Conservation (phyloP, 1,140 invertebrate species). For the Drosophila nigromelanica region DNA sequence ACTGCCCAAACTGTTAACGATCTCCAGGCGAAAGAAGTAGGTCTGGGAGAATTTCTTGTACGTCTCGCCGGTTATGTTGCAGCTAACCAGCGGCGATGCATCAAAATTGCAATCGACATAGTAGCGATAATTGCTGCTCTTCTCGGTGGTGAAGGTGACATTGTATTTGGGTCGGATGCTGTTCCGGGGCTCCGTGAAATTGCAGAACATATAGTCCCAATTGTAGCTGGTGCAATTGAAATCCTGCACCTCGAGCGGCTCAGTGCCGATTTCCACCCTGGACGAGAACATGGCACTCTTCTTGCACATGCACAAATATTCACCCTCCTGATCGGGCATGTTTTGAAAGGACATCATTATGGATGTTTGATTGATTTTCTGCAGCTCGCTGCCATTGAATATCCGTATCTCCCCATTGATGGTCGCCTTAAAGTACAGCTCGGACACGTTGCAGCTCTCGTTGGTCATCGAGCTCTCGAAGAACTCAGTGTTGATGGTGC, state of each 20-base stretch:
- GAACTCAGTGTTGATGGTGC: slow-evolving; percentile 59
- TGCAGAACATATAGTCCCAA: slow-evolving; percentile 69
- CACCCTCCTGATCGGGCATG: slow-evolving; percentile 44
- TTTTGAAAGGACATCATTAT: slow-evolving; percentile 39
- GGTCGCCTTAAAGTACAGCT: slow-evolving; percentile 49
- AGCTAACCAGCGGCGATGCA: slow-evolving; percentile 55
- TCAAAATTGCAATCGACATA: slow-evolving; percentile 61
- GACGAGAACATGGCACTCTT: slow-evolving; percentile 46
- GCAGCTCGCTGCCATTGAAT: slow-evolving; percentile 23
- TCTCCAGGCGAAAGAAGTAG: slow-evolving; percentile 51
- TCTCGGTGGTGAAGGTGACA: slow-evolving; percentile 44
- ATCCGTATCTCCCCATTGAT: background rate
- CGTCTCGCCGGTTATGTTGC: slow-evolving; percentile 62
- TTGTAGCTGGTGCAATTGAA: slow-evolving; percentile 66
- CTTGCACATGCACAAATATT: slow-evolving; percentile 65
- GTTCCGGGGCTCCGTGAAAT: slow-evolving; percentile 64
- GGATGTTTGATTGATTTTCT: slow-evolving; percentile 53
- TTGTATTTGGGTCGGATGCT: slow-evolving; percentile 62
- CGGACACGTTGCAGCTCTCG: slow-evolving; percentile 33
- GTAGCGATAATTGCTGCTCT: slow-evolving; percentile 50
- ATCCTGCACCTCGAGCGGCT: slow-evolving; percentile 45
- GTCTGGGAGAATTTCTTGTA: slow-evolving; percentile 54
- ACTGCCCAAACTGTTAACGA: slow-evolving; percentile 42
- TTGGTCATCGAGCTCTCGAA: slow-evolving; percentile 17
- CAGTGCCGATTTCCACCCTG: slow-evolving; percentile 57